Conservation (phyloP, 2,888 invertebrate genomes). For the Unio pictorum region DNA sequence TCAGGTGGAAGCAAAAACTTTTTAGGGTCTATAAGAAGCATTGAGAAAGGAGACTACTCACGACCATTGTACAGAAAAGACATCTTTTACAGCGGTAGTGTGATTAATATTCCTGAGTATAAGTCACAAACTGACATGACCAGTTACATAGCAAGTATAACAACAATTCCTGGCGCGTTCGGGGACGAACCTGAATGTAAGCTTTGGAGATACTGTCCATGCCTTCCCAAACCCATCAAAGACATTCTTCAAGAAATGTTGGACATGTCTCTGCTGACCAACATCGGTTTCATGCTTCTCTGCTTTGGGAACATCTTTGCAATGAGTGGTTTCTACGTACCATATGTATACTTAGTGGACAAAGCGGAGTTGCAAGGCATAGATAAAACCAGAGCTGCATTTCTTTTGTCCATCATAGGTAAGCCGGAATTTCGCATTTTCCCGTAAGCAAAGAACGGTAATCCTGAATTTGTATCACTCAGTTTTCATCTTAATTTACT, state of each 20-base stretch:
- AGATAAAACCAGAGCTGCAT: constrained; percentile 72
- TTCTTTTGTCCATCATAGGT: constrained; percentile 72
- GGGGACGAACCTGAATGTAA: constrained; percentile 37
- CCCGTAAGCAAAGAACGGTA: too few species aligned
- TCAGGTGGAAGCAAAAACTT: constrained; percentile 19
- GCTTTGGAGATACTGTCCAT: constrained; percentile 42
- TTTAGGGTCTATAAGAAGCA: constrained; percentile 27
- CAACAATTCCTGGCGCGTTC: constrained; percentile 81
- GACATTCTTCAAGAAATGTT: constrained; percentile 85
- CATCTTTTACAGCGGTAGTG: constrained; percentile 97
- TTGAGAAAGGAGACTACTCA: constrained; percentile 34
- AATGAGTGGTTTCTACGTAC: constrained; percentile 67
- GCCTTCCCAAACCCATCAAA: constrained; percentile 69
- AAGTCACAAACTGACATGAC: constrained; percentile 92
- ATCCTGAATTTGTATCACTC: too few species aligned
- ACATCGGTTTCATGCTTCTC: constrained; percentile 93
- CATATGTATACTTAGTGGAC: constrained; percentile 66
- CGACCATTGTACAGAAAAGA: constrained; percentile 95
- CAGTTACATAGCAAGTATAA: constrained; percentile 91
- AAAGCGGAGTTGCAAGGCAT: constrained; percentile 57
- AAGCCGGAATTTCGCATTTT: constrained; percentile 11
- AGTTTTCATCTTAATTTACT: too few species aligned
- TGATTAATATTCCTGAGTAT: constrained; percentile 86
- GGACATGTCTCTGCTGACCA: constrained; percentile 88
- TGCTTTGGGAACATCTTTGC: constrained; percentile 85